Evolutionary conservation across 1,140 invertebrate genomes (phyloP).

Genomic region (Artemia franciscana): DNA sequence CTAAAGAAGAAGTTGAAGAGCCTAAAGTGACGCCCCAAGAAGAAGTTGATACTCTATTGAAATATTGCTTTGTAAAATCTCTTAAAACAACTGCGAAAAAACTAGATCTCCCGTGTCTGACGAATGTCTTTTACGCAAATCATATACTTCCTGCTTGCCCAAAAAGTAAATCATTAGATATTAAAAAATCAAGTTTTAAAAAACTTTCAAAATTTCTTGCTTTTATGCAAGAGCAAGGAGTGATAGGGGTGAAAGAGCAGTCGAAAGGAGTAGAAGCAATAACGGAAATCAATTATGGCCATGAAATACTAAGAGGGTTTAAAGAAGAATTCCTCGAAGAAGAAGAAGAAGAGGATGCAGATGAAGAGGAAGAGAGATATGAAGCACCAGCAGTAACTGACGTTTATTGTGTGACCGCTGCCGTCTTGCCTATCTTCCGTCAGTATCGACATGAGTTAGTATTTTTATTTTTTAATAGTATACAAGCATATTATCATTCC

Average conservation of each 20-base stretch:
- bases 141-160: constrained; percentile 51
- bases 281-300: constrained; percentile 27
- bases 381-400: constrained; percentile 33
- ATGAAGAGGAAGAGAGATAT: constrained; percentile 18
- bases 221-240: constrained; percentile 29
- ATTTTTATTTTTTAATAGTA: background rate
- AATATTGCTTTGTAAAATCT: constrained; percentile 51
- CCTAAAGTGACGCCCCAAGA: constrained; percentile 18
- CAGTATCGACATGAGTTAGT: constrained; percentile 29
- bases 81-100: constrained; percentile 34
- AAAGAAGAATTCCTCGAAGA: constrained; percentile 18
- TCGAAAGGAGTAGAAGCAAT: constrained; percentile 49
- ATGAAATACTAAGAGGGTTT: constrained; percentile 24
- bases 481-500: too few species aligned
- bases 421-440: constrained; percentile 35
- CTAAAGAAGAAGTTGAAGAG: constrained; percentile 4
- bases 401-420: constrained; percentile 39
- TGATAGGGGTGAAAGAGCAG: constrained; percentile 39
- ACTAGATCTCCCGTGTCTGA: constrained; percentile 38
- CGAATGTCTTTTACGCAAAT: constrained; percentile 51
- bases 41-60: constrained; percentile 45
- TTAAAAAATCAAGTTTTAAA: constrained; percentile 72
- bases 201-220: constrained; percentile 60
- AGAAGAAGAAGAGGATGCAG: constrained; percentile 17
- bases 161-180: constrained; percentile 33